phyloP scores from a whole-genome alignment of 2,113 vertebrate genomes.

The Syngnathus scovelli region DNA sequence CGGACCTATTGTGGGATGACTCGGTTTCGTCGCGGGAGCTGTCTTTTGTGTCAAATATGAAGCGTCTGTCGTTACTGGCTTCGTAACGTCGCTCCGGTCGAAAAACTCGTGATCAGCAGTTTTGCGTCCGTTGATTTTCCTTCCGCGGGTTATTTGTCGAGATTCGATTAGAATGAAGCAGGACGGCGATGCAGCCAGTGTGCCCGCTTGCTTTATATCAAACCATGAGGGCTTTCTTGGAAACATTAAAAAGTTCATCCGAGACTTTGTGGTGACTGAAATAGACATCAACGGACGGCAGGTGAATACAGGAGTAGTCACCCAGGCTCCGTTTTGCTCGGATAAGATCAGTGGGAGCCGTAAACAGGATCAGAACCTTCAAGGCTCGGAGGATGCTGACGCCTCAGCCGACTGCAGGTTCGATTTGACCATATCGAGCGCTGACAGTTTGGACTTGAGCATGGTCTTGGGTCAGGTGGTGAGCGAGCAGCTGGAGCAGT shows the following conservation, averaged over 20 bases:
- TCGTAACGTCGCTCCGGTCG: neutral
- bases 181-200: neutral
- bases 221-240: constrained; percentile 82
- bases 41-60: neutral
- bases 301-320: constrained; percentile 31
- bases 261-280: constrained; percentile 87
- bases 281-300: constrained; percentile 66
- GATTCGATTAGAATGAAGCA: constrained; percentile 1
- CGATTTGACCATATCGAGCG: constrained; percentile 9
- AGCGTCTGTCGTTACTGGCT: neutral
- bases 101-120: neutral
- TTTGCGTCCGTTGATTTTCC: neutral
- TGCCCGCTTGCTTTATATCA: constrained; percentile 63
- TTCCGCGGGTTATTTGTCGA: neutral
- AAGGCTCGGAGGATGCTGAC: constrained; percentile 18
- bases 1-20: neutral
- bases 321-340: constrained; percentile 1
- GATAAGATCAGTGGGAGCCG: neutral
- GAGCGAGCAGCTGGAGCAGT: constrained; percentile 68
- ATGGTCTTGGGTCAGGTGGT: constrained; percentile 67
- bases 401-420: neutral
- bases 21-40: neutral
- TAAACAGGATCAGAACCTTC: constrained; percentile 15
- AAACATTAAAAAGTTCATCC: constrained; percentile 79
- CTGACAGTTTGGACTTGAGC: constrained; percentile 62